Evolutionary conservation across 2,113 vertebrate genomes (phyloP), one percentile per base, ranked within the genome.

Genomic region (Synchiropus splendidus): DNA sequence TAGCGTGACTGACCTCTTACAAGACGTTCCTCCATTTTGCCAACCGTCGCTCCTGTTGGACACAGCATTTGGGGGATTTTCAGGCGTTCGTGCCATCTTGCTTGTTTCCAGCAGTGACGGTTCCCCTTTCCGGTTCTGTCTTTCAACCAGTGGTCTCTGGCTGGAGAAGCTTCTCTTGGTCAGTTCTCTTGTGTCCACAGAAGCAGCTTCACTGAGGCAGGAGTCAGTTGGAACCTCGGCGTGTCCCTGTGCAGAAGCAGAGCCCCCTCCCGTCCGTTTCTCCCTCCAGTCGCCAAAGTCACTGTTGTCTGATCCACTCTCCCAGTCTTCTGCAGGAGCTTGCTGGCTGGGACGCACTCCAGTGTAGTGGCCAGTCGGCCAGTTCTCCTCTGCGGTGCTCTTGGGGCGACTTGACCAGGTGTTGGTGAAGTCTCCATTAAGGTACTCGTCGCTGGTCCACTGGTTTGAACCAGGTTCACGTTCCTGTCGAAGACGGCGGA

Each of bases 141-240:
- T 75, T 42, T 99, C 95, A 1, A 86, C 89, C 12, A 97, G 58
- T 0, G 95, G 95, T 31, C 95, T 88, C 56, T 99, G 95, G 64
- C 95, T 92, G 1, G 95, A 99, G 77, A 99, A 99, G 70, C 95
- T 99, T 53, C 95, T 81, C 71, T 98, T 99, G 2, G 94, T 89
- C 31, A 95, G 72, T 35, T 98, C 95, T 65, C 91, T 89, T 83
- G 92, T 98, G 75, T 99, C 94, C 1, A 83, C 84, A 27, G 86
- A 31, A 44, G 78, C 51, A 1, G 78, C 79, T 1, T 87, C 87
- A 0, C 81, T 40, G 0, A 87, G 85, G 42, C 83, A 73, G 0
- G 82, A 39, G 0, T 97, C 92, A 0, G 77, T 80, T 6, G 83
- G 84, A 6, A 69, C 12, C 3, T 92, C 90, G 0, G 69, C 78